A percentile compares a stretch with the other conserved stretches of the same genome.
Evolutionary conservation across 1,140 invertebrate species (phyloP).

Genomic region (Nautilus pompilius): DNA sequence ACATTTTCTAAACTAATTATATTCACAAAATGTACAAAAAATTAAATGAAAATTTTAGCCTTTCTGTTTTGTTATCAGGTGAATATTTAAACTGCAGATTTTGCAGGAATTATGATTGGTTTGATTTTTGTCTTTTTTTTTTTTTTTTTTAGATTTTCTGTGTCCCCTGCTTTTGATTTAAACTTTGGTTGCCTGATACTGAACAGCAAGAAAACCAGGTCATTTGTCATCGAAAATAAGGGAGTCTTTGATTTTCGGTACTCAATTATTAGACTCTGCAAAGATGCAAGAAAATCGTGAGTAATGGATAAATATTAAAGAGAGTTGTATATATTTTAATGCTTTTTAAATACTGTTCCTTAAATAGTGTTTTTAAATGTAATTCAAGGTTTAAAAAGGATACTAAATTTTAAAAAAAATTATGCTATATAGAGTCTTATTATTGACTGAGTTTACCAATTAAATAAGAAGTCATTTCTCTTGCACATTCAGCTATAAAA

Average conservation of each 20-base stretch:
- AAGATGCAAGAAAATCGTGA: slow-evolving; percentile 27
- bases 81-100: background rate
- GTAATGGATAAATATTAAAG: too few relatives aligned
- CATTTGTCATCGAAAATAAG: slow-evolving; percentile 54
- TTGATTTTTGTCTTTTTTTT: background rate
- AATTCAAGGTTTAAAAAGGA: too few relatives aligned
- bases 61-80: background rate
- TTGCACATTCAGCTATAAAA: too few relatives aligned
- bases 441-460: too few relatives aligned
- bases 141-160: slow-evolving; percentile 46
- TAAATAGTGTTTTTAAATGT: too few relatives aligned
- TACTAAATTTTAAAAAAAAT: too few relatives aligned
- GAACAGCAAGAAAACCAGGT: slow-evolving; percentile 48
- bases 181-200: slow-evolving; percentile 54
- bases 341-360: too few relatives aligned
- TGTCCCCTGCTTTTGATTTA: slow-evolving; percentile 50
- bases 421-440: too few relatives aligned
- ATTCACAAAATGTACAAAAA: too few relatives aligned
- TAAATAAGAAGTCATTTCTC: too few relatives aligned
- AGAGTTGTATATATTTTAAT: too few relatives aligned
- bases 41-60: background rate
- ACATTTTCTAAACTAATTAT: too few relatives aligned
- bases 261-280: slow-evolving; percentile 44
- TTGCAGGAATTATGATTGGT: background rate
- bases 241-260: slow-evolving; percentile 57